Evolutionary conservation across 1,140 invertebrate genomes (phyloP), one percentile per base, ranked within the genome.

Genomic region (Sesamia nonagrioides): DNA sequence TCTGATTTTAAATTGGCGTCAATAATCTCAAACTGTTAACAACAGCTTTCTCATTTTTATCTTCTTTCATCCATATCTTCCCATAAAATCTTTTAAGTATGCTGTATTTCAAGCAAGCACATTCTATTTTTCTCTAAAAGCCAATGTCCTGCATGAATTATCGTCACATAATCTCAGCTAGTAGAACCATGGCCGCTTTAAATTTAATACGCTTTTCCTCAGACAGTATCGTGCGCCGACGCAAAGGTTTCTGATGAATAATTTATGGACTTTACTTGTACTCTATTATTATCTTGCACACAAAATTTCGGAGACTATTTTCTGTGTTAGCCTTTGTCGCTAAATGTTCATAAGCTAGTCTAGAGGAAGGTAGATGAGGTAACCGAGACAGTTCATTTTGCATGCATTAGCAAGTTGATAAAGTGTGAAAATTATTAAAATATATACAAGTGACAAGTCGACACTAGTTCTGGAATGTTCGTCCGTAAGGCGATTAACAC

Each of bases 191-290:
- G 40, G 66, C 21, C 42, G 66, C 8, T 69, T 69, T 69, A 69
- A 69, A 69, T 69, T 69, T 69, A 50, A 69, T 50, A 27, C 66
- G 66, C 13, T 48, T 48, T 18, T 9, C 11, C 21, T 69, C 42
- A 69, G 11, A 69, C 33, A 15, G 42, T 66, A 69, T 48, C 40
- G 42, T 21, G 40, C 9, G 18, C 40, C 66, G 66, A 50, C 40
- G 33, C 66, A 69, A 69, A 69, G 21, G 66, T 40, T 42, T n/a
- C 66, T 69, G 42, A 48, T 69, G 66, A 69, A 69, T 69, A 50
- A 69, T 69, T 48, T 69, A 69, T 69, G 42, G 21, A 69, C 40
- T 69, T 69, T 69, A 69, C 66, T 69, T 48, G 66, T 48, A 48
- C 21, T 48, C 42, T 48, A 48, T 68, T 48, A 48, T 69, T 50